Evolutionary conservation across 2,113 vertebrate genomes (phyloP), one percentile per base, ranked within the genome.

Genomic region (Prionailurus bengalensis): DNA sequence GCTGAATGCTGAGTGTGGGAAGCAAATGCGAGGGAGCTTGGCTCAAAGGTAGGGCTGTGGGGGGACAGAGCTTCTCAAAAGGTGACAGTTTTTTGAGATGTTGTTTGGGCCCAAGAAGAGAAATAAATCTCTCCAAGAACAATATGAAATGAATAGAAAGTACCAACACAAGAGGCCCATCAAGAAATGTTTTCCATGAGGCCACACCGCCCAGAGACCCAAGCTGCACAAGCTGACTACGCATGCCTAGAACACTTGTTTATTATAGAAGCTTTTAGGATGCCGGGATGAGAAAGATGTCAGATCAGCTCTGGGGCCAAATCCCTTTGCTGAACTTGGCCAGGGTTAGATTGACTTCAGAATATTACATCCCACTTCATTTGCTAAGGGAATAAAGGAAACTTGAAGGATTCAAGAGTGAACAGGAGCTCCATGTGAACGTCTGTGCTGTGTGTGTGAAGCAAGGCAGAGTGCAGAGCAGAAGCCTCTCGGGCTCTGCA

Each of bases 241-340:
- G 16, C 42, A 55, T 51, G 19, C 31, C 48, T 0, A 86, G 25
- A 36, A 17, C 7, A 65, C 29, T 1, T 68, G 23, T 81, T 95
- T 5, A 53, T 39, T 89, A 31, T 21, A 58, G 16, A 79, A 17
- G n/a, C 48, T 73, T 39, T n/a, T 4, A 53, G 14, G 27, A 23
- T 85, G 29, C 19, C 39, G n/a, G 31, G 25, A 91, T 29, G 29
- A 93, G 86, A 71, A 91, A 70, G 42, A 71, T 39, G 42, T 39
- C 61, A 51, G 45, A 25, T 45, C 2, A 70, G 4, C 27, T 31
- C 3, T 80, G 91, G 84, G 94, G 70, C 23, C 55, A 92, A 88
- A 71, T 74, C 21, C 27, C n/a, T 94, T 79, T 48, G 42, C 9
- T 70, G 63, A 92, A 95, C 63, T 92, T 90, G 63, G 45, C 58